Evolutionary conservation across 1,140 invertebrate species (phyloP).

Genomic region (Tetragnatha versicolor): DNA sequence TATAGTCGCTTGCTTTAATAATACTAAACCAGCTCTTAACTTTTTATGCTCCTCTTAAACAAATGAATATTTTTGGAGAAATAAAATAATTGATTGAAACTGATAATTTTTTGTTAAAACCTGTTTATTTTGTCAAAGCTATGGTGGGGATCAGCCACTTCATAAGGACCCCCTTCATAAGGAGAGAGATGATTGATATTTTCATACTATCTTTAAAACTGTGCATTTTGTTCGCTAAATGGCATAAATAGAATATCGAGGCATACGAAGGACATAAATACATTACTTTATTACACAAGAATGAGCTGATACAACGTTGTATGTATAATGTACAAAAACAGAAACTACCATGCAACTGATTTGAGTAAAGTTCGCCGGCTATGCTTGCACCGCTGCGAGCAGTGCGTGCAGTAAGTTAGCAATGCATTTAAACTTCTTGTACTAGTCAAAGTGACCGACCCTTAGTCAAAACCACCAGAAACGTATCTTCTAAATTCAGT

Average conservation of each 20-base stretch:
- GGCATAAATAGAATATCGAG: slow-evolving; percentile 49
- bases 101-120: slow-evolving; percentile 46
- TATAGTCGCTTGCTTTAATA: slow-evolving; percentile 42
- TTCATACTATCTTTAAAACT: slow-evolving; percentile 55
- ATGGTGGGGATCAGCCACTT: slow-evolving; percentile 47
- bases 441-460: slow-evolving; percentile 48
- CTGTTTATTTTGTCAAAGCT: slow-evolving; percentile 52
- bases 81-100: slow-evolving; percentile 42
- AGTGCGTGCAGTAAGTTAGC: slow-evolving; percentile 36
- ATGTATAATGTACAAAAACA: slow-evolving; percentile 52
- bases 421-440: slow-evolving; percentile 35
- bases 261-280: slow-evolving; percentile 36
- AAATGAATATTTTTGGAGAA: slow-evolving; percentile 56
- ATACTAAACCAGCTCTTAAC: slow-evolving; percentile 47
- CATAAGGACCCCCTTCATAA: slow-evolving; percentile 41
- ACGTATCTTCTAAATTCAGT: too few species aligned
- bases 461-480: slow-evolving; percentile 14
- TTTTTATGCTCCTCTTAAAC: slow-evolving; percentile 54
- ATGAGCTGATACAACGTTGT: slow-evolving; percentile 46
- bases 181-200: slow-evolving; percentile 47
- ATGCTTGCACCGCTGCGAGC: slow-evolving; percentile 14
- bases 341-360: slow-evolving; percentile 40
- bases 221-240: slow-evolving; percentile 52
- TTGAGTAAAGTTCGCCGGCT: slow-evolving; percentile 11
- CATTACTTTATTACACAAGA: slow-evolving; percentile 54